Percentiles rank a stretch among this genome's conserved stretches.
Conservation (phyloP, 92 coral and sea anemone genomes). For the Umimayanthus kanabou region DNA sequence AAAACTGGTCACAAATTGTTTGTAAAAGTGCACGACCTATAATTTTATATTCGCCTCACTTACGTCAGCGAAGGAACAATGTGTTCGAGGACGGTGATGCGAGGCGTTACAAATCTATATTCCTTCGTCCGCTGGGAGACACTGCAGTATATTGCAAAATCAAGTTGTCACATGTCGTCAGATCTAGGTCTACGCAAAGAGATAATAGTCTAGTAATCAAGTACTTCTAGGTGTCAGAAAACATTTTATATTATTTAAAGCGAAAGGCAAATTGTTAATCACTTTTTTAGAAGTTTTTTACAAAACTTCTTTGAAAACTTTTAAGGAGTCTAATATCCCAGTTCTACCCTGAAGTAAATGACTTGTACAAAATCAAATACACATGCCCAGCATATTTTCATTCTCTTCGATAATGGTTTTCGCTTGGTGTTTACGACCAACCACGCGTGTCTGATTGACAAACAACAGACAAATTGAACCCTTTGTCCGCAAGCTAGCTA, state of each 20-base stretch:
- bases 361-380: too few species aligned
- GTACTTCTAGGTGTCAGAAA: background rate
- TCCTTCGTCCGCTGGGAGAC: background rate
- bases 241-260: too few species aligned
- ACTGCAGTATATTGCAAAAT: background rate
- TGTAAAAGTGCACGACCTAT: background rate
- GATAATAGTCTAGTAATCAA: too few species aligned
- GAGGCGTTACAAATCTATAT: too few species aligned
- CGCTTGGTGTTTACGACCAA: background rate
- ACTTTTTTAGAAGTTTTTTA: too few species aligned
- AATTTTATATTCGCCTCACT: too few species aligned
- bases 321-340: too few species aligned
- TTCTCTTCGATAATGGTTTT: background rate
- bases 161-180: background rate
- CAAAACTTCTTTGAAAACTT: background rate
- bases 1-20: background rate
- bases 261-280: too few species aligned
- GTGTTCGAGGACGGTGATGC: background rate
- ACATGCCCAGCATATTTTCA: too few species aligned
- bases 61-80: too few species aligned
- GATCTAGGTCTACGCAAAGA: background rate
- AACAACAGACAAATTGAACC: background rate
- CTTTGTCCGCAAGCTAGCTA: background rate
- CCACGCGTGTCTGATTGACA: conserved; percentile 30
- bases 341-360: too few species aligned